These are phyloP conservation scores for Cichlasoma orientale DNA, from an alignment of 2,797 vertebrate genomes.

Conservation along the genomic window DNA sequence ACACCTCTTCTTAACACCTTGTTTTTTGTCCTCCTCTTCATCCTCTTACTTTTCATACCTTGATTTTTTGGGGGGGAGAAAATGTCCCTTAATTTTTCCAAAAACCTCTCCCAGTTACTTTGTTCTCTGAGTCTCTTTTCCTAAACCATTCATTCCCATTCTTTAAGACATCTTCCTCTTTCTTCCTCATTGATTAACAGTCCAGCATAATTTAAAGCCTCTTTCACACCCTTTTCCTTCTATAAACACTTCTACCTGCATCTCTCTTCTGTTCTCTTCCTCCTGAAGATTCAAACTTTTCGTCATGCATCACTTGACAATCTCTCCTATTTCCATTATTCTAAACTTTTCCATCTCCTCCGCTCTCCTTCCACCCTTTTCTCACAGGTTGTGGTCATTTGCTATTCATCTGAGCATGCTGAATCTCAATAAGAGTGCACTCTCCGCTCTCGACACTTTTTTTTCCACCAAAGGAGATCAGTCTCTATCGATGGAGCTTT, in stretches of 20 bases:
- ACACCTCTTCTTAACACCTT: not conserved
- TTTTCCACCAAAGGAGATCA: not conserved
- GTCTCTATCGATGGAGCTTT: conserved; percentile 12
- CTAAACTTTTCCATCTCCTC: not conserved
- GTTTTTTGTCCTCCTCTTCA: not conserved
- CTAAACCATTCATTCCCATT: not conserved
- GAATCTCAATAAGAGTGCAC: conserved; percentile 45
- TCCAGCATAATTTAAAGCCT: not conserved
- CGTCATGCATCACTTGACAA: not conserved
- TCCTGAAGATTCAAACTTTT: not conserved
- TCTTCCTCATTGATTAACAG: not conserved
- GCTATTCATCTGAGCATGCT: conserved; percentile 61
- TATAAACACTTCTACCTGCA: not conserved
- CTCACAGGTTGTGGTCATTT: conserved; percentile 60
- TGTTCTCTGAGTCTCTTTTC: not conserved
- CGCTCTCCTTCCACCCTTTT: conserved; percentile 20
- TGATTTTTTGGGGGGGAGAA: not conserved
- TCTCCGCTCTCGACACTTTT: conserved; percentile 14
- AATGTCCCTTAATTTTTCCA: not conserved
- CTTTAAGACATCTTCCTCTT: not conserved
- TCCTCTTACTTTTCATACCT: not conserved
- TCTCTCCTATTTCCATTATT: not conserved
- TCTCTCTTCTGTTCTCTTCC: not conserved
- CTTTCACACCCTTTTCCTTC: not conserved
- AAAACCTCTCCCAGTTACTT: not conserved